Evolutionary conservation across 2,888 invertebrate species (phyloP).

Genomic region (Platycheirus rosarum): DNA sequence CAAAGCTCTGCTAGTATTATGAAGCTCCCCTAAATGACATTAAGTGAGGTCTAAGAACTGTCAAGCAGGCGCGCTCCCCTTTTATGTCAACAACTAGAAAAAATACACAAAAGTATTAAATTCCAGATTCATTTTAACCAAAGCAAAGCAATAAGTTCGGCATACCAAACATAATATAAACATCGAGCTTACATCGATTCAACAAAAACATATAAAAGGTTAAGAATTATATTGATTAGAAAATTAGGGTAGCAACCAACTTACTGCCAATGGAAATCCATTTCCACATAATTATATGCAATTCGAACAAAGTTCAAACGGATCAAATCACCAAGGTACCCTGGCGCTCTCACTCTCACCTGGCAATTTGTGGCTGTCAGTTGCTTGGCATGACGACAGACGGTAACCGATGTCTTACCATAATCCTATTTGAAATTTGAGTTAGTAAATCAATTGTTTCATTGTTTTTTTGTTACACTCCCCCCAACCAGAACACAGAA

Average conservation of each 20-base stretch:
- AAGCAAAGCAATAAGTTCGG: neutral
- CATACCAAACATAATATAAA: constrained; percentile 17
- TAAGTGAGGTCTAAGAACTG: too few species aligned
- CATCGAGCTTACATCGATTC: neutral
- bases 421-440: constrained; percentile 74
- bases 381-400: neutral
- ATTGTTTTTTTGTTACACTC: constrained; percentile 52
- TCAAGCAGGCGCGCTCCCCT: too few species aligned
- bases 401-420: constrained; percentile 43
- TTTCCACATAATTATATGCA: constrained; percentile 27
- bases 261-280: constrained; percentile 17
- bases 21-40: too few species aligned
- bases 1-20: too few species aligned
- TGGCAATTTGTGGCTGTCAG: constrained; percentile 35
- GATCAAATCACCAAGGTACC: constrained; percentile 63
- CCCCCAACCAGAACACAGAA: too few species aligned
- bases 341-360: constrained; percentile 30
- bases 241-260: constrained; percentile 25
- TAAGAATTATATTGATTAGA: constrained; percentile 27
- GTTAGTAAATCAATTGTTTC: constrained; percentile 72
- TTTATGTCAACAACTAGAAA: too few species aligned
- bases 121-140: too few species aligned
- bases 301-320: constrained; percentile 52
- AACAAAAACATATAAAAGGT: neutral
- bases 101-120: too few species aligned